Conservation (phyloP, 2,888 invertebrate species). For the Hemistola chrysoprasaria region DNA sequence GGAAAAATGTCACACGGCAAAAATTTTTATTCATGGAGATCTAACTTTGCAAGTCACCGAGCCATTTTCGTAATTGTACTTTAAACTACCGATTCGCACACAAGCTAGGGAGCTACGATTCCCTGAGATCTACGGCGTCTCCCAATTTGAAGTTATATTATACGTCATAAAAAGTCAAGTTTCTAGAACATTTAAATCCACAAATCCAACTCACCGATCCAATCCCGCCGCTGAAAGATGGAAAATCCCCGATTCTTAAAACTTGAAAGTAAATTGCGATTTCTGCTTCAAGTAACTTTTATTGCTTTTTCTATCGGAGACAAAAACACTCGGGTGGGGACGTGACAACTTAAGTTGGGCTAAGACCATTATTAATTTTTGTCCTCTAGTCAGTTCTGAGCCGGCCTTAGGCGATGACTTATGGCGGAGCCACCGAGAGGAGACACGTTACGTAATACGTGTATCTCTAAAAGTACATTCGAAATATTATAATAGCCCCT, state of each 20-base stretch:
- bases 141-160: no score
- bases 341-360: constrained; percentile 27
- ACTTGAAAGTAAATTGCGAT: constrained; percentile 57
- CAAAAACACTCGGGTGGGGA: constrained; percentile 34
- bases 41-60: no score
- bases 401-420: constrained; percentile 2
- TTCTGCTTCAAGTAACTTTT: constrained; percentile 65
- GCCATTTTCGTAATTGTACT: no score
- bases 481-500: no score
- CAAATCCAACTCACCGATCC: constrained; percentile 35
- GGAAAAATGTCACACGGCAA: no score
- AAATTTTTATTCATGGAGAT: no score
- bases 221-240: constrained; percentile 37
- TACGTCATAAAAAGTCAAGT: no score
- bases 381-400: constrained; percentile 8
- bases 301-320: constrained; percentile 53
- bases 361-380: constrained; percentile 21
- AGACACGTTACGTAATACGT: no score
- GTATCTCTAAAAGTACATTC: no score
- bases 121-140: no score
- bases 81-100: no score
- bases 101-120: no score
- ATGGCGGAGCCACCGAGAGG: neutral
- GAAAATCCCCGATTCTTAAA: constrained; percentile 36
- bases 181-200: constrained; percentile 13